Base-by-base conservation (phyloP, 2,113 vertebrate species). In the Glaucomys volans region DNA sequence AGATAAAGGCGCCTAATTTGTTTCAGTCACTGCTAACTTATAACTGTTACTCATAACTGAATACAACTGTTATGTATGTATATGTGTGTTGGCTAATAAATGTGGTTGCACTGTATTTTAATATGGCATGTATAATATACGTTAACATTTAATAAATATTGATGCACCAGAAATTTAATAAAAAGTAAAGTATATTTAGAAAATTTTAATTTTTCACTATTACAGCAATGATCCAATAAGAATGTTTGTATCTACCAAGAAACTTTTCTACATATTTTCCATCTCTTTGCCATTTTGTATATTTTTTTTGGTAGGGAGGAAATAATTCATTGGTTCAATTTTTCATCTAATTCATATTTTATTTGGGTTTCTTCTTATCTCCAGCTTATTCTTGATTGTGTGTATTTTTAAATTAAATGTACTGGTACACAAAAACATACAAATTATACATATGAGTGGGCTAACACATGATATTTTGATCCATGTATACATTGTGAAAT, bases 191-290 rank as follows among this genome's bases (percentile, higher is more conserved):
- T n/a, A 40, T 16, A 66, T 81, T 84, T 72, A 57, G 2, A 90
- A 76, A 93, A 44, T 87, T 86, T 95, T 37, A 42, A 8, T 40
- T 75, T 92, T 92, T 92, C 26, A 75, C 40, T 95, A 20, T 87
- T 87, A 47, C n/a, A 87, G 8, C 32, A 62, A 32, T 90, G 50
- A 64, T 47, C 54, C 4, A 40, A 17, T 82, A 64, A 42, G 7
- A 30, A 74, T 74, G n/a, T 50, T 93, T 71, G 20, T n/a, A 42
- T 9, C 2, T 66, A 71, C 20, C 10, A 72, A 9, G 42, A 40
- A 93, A 40, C 18, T 47, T 84, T 92, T 80, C 30, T 91, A 54
- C n/a, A 4, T 69, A 74, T 75, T 91, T 93, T 87, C 7, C 11
- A 24, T 93, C 37, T 87, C 40, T 75, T 81, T 54, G 1, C 17